Evolutionary conservation across 2,888 invertebrate species (phyloP).

Genomic region (Norana najaformis): DNA sequence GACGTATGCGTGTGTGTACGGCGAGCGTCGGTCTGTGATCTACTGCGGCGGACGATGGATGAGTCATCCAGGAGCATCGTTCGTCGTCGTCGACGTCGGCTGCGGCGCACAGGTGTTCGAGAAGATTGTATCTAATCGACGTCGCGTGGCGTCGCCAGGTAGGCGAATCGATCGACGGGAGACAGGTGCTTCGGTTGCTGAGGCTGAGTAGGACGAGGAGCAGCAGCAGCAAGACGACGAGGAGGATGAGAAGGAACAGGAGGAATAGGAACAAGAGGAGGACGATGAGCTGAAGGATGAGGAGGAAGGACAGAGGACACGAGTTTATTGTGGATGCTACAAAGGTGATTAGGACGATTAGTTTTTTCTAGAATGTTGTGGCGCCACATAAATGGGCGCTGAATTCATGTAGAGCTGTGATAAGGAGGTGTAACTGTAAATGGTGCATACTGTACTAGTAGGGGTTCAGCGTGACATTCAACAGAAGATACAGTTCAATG

Average conservation of each 20-base stretch:
- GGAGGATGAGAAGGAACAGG: neutral
- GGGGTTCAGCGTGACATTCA: neutral
- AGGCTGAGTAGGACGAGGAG: neutral
- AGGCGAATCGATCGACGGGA: conserved; percentile 18
- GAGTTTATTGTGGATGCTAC: conserved; percentile 5
- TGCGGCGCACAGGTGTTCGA: conserved; percentile 10
- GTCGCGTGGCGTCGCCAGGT: conserved; percentile 15
- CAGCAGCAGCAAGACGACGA: neutral
- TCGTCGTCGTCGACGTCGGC: neutral
- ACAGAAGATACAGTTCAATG: neutral
- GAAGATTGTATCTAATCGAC: conserved; percentile 23
- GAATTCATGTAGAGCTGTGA: neutral
- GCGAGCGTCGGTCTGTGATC: neutral
- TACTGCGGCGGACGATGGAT: neutral
- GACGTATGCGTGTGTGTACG: neutral
- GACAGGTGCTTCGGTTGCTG: conserved; percentile 5
- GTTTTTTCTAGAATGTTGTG: neutral
- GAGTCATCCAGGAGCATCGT: neutral
- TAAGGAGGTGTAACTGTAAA: neutral
- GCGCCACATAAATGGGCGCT: neutral
- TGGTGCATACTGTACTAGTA: neutral
- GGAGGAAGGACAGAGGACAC: neutral
- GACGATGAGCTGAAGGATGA: neutral
- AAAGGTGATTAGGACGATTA: neutral
- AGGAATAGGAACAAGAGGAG: neutral